Evolutionary conservation across 2,797 vertebrate species (phyloP), one percentile per base, ranked within the genome.

Genomic region (Bradypodion ventrale): DNA sequence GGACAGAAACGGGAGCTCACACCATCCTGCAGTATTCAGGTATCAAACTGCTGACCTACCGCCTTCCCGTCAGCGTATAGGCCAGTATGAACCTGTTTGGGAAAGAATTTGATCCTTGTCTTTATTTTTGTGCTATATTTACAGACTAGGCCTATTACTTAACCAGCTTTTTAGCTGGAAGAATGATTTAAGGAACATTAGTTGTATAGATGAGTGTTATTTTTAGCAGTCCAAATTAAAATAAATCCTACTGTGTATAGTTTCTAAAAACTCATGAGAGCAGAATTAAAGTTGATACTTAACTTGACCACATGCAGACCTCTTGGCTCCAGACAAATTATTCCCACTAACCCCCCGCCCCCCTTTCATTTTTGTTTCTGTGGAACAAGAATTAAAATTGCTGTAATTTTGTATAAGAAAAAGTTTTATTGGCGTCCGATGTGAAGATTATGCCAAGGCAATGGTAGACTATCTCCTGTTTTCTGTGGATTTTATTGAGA

Each of bases 121-220:
- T 76, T 46, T 66, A 37, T 27, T 81, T 76, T 40, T 76, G 40
- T 69, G 73, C 68, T 80, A 83, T 89, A 79, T 62, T 93, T 92
- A 92, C 89, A 93, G 89, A 90, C 89, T 87, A 82, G 6, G 10
- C 87, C 91, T 94, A 92, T 93, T 94, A 92, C 90, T 94, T 92
- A 93, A 93, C 92, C 89, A 90, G 87, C 93, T 93, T 93, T 93
- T 94, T 93, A 94, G 89, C 92, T 89, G 91, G 89, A 92, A 91
- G 91, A 93, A 93, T 42, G 81, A 91, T 94, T 93, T 93, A 80
- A 92, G 80, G 92, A 89, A 89, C 92, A 91, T 94, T 90, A 88
- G 90, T 94, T 94, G 93, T 89, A 92, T 92, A 93, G 91, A 89
- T 90, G 89, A 94, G 89, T 90, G 89, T 92, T 94, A 94, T 94